Base-by-base conservation (phyloP, 2,888 invertebrate species). In the Trichopria drosophilae region DNA sequence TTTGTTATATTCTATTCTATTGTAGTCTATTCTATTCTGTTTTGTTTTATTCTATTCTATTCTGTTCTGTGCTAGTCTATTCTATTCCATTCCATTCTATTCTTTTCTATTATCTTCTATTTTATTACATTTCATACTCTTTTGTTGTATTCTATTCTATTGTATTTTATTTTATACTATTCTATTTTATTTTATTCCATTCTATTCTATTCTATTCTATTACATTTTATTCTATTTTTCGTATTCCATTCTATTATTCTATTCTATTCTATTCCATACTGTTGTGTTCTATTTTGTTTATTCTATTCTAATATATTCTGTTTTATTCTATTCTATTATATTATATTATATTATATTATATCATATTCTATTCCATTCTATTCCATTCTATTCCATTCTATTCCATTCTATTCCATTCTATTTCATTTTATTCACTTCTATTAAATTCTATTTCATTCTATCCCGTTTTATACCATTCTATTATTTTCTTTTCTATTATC, bases 161-260 rank as follows among this genome's bases (percentile, higher is more conserved):
- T 29, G 29, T 7, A 29, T 29, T 29, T 12, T 29, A 29, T 29
- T 29, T 34, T 34, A 34, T 16, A 13, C 12, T 29, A 29, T 29
- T 29, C 12, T 7, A 29, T 29, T 29, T 12, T 29, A 29, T 29
- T 29, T 12, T 7, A 29, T 29, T 29, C 12, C 15, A 29, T 29
- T 29, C 12, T 7, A 29, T 29, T 29, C 12, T 29, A 29, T 29
- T 29, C 12, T 7, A 29, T 29, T 29, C 12, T 29, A 29, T 29
- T 29, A 15, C 9, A 29, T 29, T 29, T 12, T 29, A 29, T 29
- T 29, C 12, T 6, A 29, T 29, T 29, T n/a, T n/a, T n/a, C n/a
- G 9, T 29, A 29, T 29, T 29, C 12, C 4, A 29, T 29, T 29
- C 5, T 29, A 29, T 29, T 29, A 29, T 29, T 29, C 5, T 29